Evolutionary conservation across 2,888 invertebrate species (phyloP), one percentile per base, ranked within the genome.

Genomic region (Yponomeuta sedellus): DNA sequence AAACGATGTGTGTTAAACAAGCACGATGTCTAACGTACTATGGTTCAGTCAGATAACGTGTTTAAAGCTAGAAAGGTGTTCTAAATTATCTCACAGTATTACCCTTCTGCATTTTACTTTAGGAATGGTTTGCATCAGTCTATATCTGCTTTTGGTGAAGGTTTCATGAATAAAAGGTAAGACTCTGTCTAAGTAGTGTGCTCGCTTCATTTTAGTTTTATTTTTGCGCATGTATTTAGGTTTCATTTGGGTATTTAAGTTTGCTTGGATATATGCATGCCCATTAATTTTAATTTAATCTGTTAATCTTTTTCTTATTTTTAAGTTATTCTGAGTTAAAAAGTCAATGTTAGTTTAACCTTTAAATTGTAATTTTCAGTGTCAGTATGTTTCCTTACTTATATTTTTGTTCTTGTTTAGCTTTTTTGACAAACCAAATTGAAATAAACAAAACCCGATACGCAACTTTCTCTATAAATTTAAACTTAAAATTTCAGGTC

Each of bases 401-500:
- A n/a, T 20, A n/a, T 20, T 58, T 4, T 19, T 58, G 10, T 58
- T 58, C 5, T 58, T 8, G 20, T 58, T 58, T 22, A 58, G 58
- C 58, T 58, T 58, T 22, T 58, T 52, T 52, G 12, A 52, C 44
- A 12, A 52, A 16, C 44, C 34, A 52, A 52, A 52, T 52, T 16
- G 1, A 58, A 58, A 58, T 25, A 25, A 25, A 16, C 16, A 11
- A 11, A 61, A 16, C 6, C 28, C 28, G 5, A 28, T 1, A 12
- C 28, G 34, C 10, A 28, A 28, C 16, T n/a, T n/a, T 16, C n/a
- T 8, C 28, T 34, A 16, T 61, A 11, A 52, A 4, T 16, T 16
- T 52, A 52, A 52, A 3, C 16, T 61, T 61, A 68, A 72, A 71
- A 74, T 74, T 79, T 57, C 86, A 94, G 93, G 93, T 93, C 68